Conservation (phyloP, 2,888 invertebrate species). For the Rhogogaster chlorosoma region DNA sequence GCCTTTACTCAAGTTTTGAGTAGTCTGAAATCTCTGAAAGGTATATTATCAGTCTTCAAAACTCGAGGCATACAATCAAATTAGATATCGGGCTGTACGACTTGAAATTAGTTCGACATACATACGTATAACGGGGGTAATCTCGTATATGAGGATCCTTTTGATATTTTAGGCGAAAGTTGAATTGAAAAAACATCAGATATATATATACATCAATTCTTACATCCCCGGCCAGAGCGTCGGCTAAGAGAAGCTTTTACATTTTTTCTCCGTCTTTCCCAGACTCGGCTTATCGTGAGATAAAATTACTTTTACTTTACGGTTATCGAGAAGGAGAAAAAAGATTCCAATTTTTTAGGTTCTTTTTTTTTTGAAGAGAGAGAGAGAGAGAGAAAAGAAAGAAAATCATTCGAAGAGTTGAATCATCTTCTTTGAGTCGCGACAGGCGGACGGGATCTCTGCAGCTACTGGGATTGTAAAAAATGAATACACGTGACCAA, state of each 20-base stretch:
- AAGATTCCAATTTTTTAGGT: no score
- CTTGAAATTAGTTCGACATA: no score
- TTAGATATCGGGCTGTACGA: background rate
- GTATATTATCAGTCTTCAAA: background rate
- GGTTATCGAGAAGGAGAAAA: background rate
- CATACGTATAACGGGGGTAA: no score
- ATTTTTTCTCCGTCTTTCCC: no score
- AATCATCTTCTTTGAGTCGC: background rate
- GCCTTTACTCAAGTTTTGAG: background rate
- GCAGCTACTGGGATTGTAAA: background rate
- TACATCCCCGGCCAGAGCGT: no score
- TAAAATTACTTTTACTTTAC: background rate
- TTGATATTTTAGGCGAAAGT: no score
- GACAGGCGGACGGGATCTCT: background rate
- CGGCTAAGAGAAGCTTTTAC: no score
- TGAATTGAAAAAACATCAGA: no score
- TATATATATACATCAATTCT: no score
- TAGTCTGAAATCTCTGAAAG: background rate
- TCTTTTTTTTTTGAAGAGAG: background rate
- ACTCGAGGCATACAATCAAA: background rate
- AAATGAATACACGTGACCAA: constrained; percentile 30
- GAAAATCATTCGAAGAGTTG: background rate
- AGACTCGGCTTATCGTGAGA: no score
- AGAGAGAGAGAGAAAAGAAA: background rate
- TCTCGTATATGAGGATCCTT: no score